Base-by-base conservation (phyloP, 1,140 invertebrate genomes). In the Calephelis nemesis region DNA sequence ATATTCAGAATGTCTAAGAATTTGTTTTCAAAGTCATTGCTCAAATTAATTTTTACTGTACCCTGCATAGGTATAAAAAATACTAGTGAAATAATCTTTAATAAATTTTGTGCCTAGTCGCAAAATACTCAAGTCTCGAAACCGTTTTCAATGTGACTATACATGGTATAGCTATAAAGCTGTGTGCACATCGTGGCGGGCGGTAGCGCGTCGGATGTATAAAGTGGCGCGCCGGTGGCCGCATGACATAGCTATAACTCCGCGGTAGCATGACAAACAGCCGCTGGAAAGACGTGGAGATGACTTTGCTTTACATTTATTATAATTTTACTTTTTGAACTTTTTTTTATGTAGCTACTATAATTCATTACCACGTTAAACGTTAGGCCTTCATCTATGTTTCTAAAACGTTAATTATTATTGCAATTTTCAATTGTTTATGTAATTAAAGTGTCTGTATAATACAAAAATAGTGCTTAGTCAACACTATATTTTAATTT, bases 181-280 rank as follows among this genome's bases (percentile, higher is more conserved):
- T 72, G 80, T 76, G 70, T 77, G 78, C 74, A 63, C 73, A 70
- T 79, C 78, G 85, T 82, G 83, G 86, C 81, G 82, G 88, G 73
- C 89, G 91, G 84, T 77, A 78, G 84, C 82, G 69, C 69, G 86
- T 83, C 83, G 88, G 87, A 84, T 89, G 84, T 85, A 83, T 85
- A 88, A 90, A 87, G 87, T 90, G 87, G 87, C 84, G 84, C 84
- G 89, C 81, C 85, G 88, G 90, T 82, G 86, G 82, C 79, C 84
- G 83, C 79, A 82, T 85, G 84, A 85, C 85, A 90, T 85, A 90
- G 82, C 84, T 88, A 90, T 90, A 90, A 88, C 85, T 87, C 66
- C 75, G 82, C 81, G 84, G 81, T 79, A 79, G 77, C 85, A 84
- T 88, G 87, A 90, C 85, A 88, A 87, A 89, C 84, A 84, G 81